phyloP scores from a whole-genome alignment of 2,888 invertebrate genomes.

The Miltochrista miniata region DNA sequence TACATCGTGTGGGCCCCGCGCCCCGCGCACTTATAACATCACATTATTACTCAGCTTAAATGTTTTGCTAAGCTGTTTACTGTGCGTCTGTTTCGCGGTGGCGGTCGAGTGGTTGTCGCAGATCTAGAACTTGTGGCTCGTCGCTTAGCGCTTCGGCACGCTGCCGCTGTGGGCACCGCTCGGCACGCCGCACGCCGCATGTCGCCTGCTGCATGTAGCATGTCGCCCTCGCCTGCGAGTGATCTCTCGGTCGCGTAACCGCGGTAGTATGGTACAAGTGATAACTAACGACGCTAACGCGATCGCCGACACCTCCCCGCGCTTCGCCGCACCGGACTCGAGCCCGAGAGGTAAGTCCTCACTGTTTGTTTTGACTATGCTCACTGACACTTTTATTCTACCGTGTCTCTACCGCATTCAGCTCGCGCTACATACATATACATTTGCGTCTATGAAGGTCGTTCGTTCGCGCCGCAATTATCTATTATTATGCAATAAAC shows the following conservation, averaged over 20 bases:
- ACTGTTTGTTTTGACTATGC: neutral
- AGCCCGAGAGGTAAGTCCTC: conserved; percentile 3
- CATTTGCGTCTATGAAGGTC: too few relatives aligned
- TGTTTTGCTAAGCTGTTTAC: too few relatives aligned
- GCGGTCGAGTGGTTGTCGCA: conserved; percentile 6
- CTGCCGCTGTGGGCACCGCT: neutral
- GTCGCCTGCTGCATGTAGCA: conserved; percentile 25
- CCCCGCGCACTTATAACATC: too few relatives aligned
- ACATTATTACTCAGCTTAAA: too few relatives aligned
- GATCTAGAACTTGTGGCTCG: neutral
- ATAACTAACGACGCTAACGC: conserved; percentile 38
- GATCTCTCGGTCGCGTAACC: conserved; percentile 24
- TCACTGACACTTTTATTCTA: too few relatives aligned
- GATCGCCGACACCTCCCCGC: neutral
- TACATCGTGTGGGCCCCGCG: too few relatives aligned
- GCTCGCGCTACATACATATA: too few relatives aligned
- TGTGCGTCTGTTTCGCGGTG: conserved; percentile 12
- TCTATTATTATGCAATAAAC: too few relatives aligned
- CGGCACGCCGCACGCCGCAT: conserved; percentile 21
- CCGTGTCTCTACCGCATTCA: too few relatives aligned
- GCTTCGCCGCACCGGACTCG: neutral
- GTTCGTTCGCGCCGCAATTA: too few relatives aligned
- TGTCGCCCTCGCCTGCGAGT: too few relatives aligned
- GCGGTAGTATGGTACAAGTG: conserved; percentile 61
- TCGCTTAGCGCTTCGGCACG: conserved; percentile 1